Evolutionary conservation across 2,888 invertebrate genomes (phyloP).

Genomic region (Brachyptera risi): DNA sequence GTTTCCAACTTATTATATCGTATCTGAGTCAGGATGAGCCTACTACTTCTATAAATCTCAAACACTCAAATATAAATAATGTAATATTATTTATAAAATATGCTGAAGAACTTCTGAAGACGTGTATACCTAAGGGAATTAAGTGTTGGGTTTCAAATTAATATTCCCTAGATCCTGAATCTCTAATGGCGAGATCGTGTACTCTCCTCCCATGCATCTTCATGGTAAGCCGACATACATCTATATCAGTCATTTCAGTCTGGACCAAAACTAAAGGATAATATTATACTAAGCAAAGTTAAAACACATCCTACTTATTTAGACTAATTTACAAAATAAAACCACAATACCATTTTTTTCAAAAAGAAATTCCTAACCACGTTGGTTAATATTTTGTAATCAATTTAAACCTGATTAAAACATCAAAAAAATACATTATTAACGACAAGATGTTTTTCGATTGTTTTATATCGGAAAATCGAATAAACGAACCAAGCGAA

Average conservation of each 20-base stretch:
- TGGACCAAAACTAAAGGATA: conserved; percentile 20
- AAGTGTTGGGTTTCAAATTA: conserved; percentile 9
- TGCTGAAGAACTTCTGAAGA: too few relatives aligned
- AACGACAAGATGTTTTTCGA: not conserved
- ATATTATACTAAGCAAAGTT: not conserved
- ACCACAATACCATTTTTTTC: too few relatives aligned
- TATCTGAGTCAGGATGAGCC: not conserved
- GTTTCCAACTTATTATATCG: not conserved
- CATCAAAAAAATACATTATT: too few relatives aligned
- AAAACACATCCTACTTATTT: too few relatives aligned
- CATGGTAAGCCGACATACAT: conserved; percentile 23
- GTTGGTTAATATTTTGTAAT: too few relatives aligned
- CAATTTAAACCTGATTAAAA: too few relatives aligned
- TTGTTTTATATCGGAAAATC: not conserved
- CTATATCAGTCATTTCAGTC: conserved; percentile 25
- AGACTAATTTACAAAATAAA: too few relatives aligned
- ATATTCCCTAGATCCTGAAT: not conserved
- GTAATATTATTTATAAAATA: too few relatives aligned
- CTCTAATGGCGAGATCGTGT: conserved; percentile 4
- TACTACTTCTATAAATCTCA: not conserved
- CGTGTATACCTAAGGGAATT: too few relatives aligned
- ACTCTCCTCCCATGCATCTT: conserved; percentile 20
- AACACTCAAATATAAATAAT: not conserved
- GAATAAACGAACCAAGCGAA: not conserved
- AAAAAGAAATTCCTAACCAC: too few relatives aligned